Percentiles rank a stretch among this genome's conserved stretches.
Evolutionary conservation across 2,113 vertebrate species (phyloP).

Genomic region (Phyllostomus discolor): DNA sequence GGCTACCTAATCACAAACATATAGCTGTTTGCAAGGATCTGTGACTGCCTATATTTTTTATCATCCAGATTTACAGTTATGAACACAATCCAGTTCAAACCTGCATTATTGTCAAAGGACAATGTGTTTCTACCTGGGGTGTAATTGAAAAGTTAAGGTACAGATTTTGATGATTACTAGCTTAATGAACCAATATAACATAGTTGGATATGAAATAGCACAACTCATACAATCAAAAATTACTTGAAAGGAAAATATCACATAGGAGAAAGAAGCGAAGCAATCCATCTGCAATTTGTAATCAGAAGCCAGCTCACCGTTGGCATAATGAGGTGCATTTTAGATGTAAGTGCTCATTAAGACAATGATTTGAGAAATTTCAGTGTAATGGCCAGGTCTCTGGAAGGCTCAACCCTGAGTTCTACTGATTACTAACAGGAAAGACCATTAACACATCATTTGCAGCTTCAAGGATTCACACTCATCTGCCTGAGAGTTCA

Average conservation of each 20-base stretch:
- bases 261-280: not conserved
- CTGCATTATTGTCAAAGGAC: not conserved
- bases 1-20: not conserved
- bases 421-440: not conserved
- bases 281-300: not conserved
- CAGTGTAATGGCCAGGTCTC: not conserved
- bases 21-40: not conserved
- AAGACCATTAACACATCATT: not conserved
- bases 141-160: slow-evolving; percentile 30
- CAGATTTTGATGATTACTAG: slow-evolving; percentile 5
- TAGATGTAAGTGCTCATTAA: not conserved
- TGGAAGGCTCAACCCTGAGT: not conserved
- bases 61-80: not conserved
- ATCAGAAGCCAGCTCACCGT: not conserved
- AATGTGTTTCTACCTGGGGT: slow-evolving; percentile 7
- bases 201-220: not conserved
- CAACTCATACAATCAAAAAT: slow-evolving; percentile 12
- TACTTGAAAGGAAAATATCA: not conserved
- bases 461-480: not conserved
- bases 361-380: slow-evolving; percentile 1
- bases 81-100: not conserved
- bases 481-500: not conserved
- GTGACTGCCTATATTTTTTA: not conserved
- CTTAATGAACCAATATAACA: slow-evolving; percentile 6
- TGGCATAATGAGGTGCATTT: not conserved